phyloP scores from a whole-genome alignment of 2,797 vertebrate species.

The Sylvilagus floridanus region DNA sequence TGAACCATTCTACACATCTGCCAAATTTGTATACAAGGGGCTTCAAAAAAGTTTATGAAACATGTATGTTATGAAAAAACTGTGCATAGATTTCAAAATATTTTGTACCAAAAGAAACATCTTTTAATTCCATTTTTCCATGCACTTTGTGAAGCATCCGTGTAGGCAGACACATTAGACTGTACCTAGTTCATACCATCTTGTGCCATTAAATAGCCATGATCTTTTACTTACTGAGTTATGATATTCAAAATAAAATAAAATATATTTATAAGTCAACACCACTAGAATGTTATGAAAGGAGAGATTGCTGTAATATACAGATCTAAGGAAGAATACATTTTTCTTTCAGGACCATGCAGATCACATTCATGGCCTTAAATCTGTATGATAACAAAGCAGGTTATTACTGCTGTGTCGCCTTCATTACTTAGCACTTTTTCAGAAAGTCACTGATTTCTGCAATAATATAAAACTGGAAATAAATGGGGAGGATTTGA shows the following conservation, averaged over 20 bases:
- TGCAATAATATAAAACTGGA: neutral
- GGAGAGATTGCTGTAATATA: neutral
- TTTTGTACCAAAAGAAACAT: too few relatives aligned
- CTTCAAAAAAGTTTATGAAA: too few relatives aligned
- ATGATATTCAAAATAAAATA: neutral
- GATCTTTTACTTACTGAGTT: neutral
- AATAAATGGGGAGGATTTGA: constrained; percentile 14
- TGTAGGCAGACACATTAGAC: neutral
- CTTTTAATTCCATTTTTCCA: too few relatives aligned
- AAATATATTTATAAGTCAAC: neutral
- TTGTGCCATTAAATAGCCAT: neutral
- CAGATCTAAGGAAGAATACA: neutral
- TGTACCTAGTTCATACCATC: neutral
- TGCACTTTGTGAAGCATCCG: too few relatives aligned
- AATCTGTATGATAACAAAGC: neutral
- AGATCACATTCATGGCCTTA: neutral
- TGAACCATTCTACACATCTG: neutral
- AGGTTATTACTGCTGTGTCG: neutral
- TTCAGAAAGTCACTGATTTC: neutral
- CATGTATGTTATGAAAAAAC: too few relatives aligned
- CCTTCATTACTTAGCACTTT: neutral
- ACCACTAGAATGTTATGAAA: neutral
- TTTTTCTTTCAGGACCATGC: constrained; percentile 1
- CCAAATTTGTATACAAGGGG: neutral
- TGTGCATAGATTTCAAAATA: too few relatives aligned